A percentile compares a stretch with the other conserved stretches of the same genome.
phyloP scores from a whole-genome alignment of 2,113 vertebrate species.

The Solea solea region DNA sequence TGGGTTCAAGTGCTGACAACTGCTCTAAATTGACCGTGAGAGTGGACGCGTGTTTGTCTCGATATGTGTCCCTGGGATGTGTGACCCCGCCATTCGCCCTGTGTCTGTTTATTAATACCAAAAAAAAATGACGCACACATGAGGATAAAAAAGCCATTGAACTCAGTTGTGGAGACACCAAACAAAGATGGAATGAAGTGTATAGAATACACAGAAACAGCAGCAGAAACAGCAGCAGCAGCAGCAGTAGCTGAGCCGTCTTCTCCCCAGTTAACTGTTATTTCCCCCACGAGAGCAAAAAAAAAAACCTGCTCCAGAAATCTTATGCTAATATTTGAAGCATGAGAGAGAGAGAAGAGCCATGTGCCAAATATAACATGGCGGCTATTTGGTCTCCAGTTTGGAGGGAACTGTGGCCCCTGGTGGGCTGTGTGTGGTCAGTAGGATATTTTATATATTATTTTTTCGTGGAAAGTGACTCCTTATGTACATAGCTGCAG shows the following conservation, averaged over 20 bases:
- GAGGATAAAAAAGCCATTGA: slow-evolving; percentile 1
- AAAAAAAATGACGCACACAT: not conserved
- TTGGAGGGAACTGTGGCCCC: slow-evolving; percentile 79
- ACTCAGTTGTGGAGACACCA: not conserved
- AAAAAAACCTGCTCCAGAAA: slow-evolving; percentile 54
- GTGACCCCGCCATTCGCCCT: no score
- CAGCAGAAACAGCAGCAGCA: no score
- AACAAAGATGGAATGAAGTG: not conserved
- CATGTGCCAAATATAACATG: slow-evolving; percentile 74
- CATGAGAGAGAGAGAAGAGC: slow-evolving; percentile 69
- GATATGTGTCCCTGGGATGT: no score
- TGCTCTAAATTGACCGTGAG: no score
- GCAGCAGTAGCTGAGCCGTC: slow-evolving; percentile 60
- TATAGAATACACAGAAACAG: not conserved
- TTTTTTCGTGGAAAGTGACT: slow-evolving; percentile 53
- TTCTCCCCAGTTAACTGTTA: slow-evolving; percentile 65
- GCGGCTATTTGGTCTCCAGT: slow-evolving; percentile 76
- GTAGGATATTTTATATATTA: slow-evolving; percentile 64
- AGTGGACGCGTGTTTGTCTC: no score
- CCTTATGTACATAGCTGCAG: slow-evolving; percentile 65
- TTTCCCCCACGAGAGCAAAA: slow-evolving; percentile 50
- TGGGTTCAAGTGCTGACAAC: no score
- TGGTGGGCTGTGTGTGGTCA: slow-evolving; percentile 78
- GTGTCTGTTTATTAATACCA: not conserved
- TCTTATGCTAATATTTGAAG: slow-evolving; percentile 73